Evolutionary conservation across 2,113 vertebrate species (phyloP).

Genomic region (Actenoides hombroni): DNA sequence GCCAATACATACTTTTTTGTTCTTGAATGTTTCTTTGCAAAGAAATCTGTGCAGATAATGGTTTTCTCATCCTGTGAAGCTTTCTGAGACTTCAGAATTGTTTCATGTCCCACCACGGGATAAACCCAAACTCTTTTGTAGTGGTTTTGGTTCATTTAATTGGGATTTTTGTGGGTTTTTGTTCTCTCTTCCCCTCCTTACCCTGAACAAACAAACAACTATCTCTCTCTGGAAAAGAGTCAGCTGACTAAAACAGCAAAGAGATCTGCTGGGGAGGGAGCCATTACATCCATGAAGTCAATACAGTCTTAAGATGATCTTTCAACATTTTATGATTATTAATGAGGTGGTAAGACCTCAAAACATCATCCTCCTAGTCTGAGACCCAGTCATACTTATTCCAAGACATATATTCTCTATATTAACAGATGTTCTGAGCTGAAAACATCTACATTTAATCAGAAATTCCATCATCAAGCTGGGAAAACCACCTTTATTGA

Average conservation of each 20-base stretch:
- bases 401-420: neutral
- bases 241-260: constrained; percentile 13
- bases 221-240: neutral
- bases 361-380: neutral
- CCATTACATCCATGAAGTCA: neutral
- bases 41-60: constrained; percentile 39
- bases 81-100: constrained; percentile 36
- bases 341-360: neutral
- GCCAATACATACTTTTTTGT: neutral
- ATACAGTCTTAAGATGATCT: neutral
- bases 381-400: neutral
- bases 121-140: constrained; percentile 13
- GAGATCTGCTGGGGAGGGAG: neutral
- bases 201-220: constrained; percentile 22
- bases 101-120: constrained; percentile 31
- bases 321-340: neutral
- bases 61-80: constrained; percentile 37
- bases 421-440: neutral
- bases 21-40: constrained; percentile 4
- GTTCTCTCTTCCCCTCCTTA: neutral
- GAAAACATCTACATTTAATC: neutral
- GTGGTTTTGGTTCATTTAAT: constrained; percentile 51
- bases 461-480: neutral
- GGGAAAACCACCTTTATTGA: neutral
- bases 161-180: neutral